Evolutionary conservation across 2,888 invertebrate genomes (phyloP).

Genomic region (Philereme vetulata): DNA sequence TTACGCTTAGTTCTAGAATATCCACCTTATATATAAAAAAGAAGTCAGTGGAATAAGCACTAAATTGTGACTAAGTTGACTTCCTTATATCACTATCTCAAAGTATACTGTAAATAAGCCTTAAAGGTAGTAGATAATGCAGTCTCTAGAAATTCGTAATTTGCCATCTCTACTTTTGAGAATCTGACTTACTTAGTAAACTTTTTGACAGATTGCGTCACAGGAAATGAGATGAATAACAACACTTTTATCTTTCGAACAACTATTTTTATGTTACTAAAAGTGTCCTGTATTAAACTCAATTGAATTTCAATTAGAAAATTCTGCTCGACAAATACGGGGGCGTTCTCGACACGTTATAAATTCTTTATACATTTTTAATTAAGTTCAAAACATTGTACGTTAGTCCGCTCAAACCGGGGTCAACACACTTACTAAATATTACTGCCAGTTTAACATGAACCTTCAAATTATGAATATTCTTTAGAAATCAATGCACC

Average conservation of each 20-base stretch:
- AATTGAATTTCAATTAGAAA: conserved; percentile 59
- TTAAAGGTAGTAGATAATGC: not conserved
- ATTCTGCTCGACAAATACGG: conserved; percentile 62
- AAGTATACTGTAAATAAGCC: not conserved
- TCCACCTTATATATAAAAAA: too few species aligned
- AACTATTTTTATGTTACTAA: conserved; percentile 40
- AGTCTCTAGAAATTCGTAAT: conserved; percentile 7
- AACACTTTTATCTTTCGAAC: conserved; percentile 39
- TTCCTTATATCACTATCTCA: too few species aligned
- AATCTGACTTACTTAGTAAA: conserved; percentile 22
- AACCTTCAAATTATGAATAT: conserved; percentile 43
- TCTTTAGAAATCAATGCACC: conserved; percentile 29
- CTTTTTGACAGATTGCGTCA: conserved; percentile 20
- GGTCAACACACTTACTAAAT: conserved; percentile 76
- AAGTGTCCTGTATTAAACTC: conserved; percentile 46
- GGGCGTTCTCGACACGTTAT: conserved; percentile 68
- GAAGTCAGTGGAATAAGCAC: too few species aligned
- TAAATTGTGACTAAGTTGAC: too few species aligned
- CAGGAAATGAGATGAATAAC: conserved; percentile 70
- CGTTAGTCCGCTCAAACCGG: conserved; percentile 51
- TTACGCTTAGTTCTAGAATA: too few species aligned
- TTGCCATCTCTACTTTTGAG: conserved; percentile 16
- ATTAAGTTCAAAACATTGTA: conserved; percentile 77
- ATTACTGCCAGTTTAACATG: conserved; percentile 55
- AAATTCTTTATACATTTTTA: conserved; percentile 78